phyloP scores from a whole-genome alignment of 2,797 vertebrate genomes.

The Poeciliopsis presidionis region DNA sequence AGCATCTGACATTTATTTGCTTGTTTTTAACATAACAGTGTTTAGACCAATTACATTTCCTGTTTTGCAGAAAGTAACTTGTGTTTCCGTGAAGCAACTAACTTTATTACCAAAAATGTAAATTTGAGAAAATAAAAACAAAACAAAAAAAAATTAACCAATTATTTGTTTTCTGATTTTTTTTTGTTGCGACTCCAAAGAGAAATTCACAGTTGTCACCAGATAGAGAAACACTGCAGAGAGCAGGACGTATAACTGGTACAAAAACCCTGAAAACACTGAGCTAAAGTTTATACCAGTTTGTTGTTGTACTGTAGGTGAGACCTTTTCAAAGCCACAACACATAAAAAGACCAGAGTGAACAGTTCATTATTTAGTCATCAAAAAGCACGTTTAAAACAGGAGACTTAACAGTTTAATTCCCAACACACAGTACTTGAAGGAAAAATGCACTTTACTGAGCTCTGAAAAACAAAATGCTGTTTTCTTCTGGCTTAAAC shows the following conservation, averaged over 20 bases:
- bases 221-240: constrained; percentile 23
- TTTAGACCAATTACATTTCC: background rate
- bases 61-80: constrained; percentile 7
- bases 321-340: constrained; percentile 39
- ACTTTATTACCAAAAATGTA: constrained; percentile 32
- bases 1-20: background rate
- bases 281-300: constrained; percentile 21
- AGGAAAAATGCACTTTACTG: constrained; percentile 33
- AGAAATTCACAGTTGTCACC: constrained; percentile 7
- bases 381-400: constrained; percentile 3
- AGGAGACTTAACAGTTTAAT: constrained; percentile 43
- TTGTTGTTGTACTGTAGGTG: constrained; percentile 16
- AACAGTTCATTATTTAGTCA: constrained; percentile 17
- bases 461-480: background rate
- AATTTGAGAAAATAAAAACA: constrained; percentile 23
- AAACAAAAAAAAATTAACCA: constrained; percentile 13
- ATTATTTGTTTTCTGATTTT: background rate
- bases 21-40: background rate
- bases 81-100: constrained; percentile 18
- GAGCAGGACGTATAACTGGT: constrained; percentile 5
- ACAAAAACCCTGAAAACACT: constrained; percentile 13
- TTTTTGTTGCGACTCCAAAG: constrained; percentile 2
- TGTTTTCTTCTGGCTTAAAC: background rate
- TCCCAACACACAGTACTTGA: constrained; percentile 12
- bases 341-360: constrained; percentile 32